A percentile compares a stretch with the other conserved stretches of the same genome.
Conservation (phyloP, 2,797 vertebrate genomes). For the Apodemus agrarius region DNA sequence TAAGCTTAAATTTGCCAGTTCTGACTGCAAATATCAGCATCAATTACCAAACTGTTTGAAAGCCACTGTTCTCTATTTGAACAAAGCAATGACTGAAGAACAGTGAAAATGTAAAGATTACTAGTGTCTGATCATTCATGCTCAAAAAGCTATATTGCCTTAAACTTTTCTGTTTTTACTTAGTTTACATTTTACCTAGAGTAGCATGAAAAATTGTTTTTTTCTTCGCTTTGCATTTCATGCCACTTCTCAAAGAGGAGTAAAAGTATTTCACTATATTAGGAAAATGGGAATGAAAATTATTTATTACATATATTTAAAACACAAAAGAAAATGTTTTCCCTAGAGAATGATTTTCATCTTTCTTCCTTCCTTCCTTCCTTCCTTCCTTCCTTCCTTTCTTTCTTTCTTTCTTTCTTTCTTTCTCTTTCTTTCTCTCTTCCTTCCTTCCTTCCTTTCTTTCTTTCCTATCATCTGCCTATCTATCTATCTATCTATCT, state of each 20-base stretch:
- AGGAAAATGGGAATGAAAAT: background rate
- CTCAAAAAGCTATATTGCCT: background rate
- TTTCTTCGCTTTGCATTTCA: background rate
- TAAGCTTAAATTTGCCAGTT: background rate
- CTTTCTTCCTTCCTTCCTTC: too few relatives aligned
- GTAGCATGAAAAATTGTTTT: background rate
- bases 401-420: too few relatives aligned
- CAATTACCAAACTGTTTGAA: background rate
- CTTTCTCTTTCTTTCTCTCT: too few relatives aligned
- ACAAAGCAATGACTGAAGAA: background rate
- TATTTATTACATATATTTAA: background rate
- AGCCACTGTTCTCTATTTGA: background rate
- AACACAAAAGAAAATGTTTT: background rate
- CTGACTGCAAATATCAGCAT: background rate
- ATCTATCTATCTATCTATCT: background rate
- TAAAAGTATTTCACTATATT: background rate
- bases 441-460: too few relatives aligned
- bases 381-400: too few relatives aligned
- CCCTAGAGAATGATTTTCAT: background rate
- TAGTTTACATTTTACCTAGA: background rate
- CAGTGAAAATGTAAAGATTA: background rate
- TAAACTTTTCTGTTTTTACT: background rate
- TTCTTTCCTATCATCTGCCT: too few relatives aligned
- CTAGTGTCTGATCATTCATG: background rate
- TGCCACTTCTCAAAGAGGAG: background rate